Conservation (phyloP, 1,140 invertebrate genomes). For the Magallana gigas region DNA sequence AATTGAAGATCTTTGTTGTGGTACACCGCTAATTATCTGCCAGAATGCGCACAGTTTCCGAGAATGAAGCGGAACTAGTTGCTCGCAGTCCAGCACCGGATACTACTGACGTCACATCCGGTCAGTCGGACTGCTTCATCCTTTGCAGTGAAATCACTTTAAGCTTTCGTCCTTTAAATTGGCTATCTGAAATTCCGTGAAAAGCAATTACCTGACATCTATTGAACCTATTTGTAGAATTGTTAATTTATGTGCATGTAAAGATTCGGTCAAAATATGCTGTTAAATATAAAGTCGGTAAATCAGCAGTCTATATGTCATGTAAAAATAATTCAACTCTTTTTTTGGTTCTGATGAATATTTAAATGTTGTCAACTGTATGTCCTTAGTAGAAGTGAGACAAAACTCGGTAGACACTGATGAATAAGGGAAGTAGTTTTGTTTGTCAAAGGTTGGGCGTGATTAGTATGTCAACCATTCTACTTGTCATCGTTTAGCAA, state of each 20-base stretch:
- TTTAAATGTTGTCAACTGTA: constrained; percentile 29
- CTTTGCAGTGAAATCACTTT: no score
- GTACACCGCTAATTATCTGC: background rate
- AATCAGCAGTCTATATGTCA: background rate
- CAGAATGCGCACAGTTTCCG: background rate
- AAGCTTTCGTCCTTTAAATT: no score
- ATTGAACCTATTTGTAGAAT: background rate
- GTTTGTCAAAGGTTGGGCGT: constrained; percentile 6
- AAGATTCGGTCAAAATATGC: constrained; percentile 18
- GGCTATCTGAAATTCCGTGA: no score
- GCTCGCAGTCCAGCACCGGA: no score
- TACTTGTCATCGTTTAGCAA: no score
- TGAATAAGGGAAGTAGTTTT: background rate
- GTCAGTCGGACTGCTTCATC: no score
- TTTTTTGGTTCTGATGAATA: constrained; percentile 20
- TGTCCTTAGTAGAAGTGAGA: background rate
- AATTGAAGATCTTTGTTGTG: background rate
- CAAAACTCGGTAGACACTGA: constrained; percentile 26
- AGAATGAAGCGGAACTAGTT: background rate
- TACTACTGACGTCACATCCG: no score
- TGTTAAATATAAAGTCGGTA: background rate
- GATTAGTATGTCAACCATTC: background rate
- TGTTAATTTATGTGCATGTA: background rate
- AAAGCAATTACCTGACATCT: no score
- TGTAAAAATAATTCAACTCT: background rate